Evolutionary conservation across 2,797 vertebrate genomes (phyloP).

Genomic region (Acrossocheilus wenchowensis): DNA sequence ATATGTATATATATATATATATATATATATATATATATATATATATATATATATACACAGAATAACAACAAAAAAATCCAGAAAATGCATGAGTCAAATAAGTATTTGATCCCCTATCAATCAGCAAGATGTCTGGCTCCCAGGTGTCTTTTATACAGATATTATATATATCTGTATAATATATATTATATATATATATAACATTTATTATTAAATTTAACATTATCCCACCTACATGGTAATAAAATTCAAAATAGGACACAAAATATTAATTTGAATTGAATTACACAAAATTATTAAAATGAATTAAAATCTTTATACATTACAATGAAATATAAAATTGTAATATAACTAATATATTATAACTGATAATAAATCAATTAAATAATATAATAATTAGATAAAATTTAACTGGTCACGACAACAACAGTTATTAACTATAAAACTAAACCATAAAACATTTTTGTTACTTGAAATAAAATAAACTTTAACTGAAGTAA

Average conservation of each 20-base stretch:
- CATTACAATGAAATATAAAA: neutral
- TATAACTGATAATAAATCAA: neutral
- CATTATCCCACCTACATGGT: neutral
- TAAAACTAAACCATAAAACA: neutral
- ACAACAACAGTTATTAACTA: neutral
- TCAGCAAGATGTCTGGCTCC: too few relatives aligned
- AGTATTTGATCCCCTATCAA: too few relatives aligned
- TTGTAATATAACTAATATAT: neutral
- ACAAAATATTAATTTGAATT: neutral
- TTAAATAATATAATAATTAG: too few relatives aligned
- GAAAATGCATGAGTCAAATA: too few relatives aligned
- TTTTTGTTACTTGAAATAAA: neutral
- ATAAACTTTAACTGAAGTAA: neutral
- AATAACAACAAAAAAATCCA: too few relatives aligned
- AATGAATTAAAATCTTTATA: neutral
- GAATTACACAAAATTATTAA: neutral
- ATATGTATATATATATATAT: neutral
- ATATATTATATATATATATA: too few relatives aligned
- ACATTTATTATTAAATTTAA: neutral
- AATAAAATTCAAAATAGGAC: neutral
- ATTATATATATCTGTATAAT: too few relatives aligned
- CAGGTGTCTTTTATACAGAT: too few relatives aligned
- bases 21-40: too few relatives aligned
- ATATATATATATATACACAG: too few relatives aligned
- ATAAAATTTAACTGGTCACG: neutral